These are phyloP conservation scores for Lucilia sericata DNA, from an alignment of 1,140 invertebrate species.

Conservation along the genomic window DNA sequence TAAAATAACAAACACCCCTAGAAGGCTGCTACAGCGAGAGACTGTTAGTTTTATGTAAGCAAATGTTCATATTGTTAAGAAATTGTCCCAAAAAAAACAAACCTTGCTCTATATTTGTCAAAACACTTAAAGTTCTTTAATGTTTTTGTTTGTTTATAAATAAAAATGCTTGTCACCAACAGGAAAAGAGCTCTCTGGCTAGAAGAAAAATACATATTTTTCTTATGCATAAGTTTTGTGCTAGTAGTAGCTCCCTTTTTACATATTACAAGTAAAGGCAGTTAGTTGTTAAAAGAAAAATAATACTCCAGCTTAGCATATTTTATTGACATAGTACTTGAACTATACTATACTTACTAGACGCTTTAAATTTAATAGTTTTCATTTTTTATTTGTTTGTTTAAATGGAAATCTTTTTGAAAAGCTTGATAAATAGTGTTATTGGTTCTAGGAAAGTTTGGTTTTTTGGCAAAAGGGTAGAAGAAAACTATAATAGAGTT, in stretches of 20 bases:
- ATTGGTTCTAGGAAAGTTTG: too few species aligned
- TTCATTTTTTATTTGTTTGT: background rate
- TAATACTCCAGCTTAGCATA: constrained; percentile 24
- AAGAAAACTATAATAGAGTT: too few species aligned
- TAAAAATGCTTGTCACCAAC: constrained; percentile 15
- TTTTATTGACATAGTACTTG: constrained; percentile 27
- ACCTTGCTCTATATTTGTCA: constrained; percentile 21
- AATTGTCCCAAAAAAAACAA: background rate
- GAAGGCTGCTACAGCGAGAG: background rate
- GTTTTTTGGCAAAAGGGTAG: too few species aligned
- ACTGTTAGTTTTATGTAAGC: background rate
- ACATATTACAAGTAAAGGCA: too few species aligned
- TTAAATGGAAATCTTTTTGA: background rate
- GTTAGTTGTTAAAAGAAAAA: background rate
- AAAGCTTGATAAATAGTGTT: background rate
- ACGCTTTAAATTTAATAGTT: constrained; percentile 23
- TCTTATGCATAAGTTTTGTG: background rate
- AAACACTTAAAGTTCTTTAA: constrained; percentile 29
- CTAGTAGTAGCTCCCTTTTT: background rate
- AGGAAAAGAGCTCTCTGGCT: background rate
- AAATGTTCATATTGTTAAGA: constrained; percentile 8
- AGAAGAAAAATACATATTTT: background rate
- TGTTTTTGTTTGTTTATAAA: constrained; percentile 21
- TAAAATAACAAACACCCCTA: constrained; percentile 22
- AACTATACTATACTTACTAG: background rate